Evolutionary conservation across 2,888 invertebrate genomes (phyloP).

Genomic region (Philhelius pedissequus): DNA sequence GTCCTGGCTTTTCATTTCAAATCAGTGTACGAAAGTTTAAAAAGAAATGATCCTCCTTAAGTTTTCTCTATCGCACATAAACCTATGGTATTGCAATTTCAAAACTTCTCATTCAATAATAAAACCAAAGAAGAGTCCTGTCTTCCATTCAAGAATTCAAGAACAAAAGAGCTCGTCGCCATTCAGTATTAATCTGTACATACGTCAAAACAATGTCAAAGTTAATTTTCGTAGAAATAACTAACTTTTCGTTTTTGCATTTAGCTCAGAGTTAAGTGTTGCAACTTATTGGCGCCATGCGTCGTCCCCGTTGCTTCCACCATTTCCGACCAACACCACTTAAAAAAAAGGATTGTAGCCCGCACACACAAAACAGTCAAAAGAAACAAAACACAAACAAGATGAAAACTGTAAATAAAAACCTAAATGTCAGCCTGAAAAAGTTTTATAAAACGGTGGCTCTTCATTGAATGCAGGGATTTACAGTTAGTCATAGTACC

Average conservation of each 20-base stretch:
- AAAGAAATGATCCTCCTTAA: constrained; percentile 15
- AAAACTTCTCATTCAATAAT: neutral
- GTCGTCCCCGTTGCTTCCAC: neutral
- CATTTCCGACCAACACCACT: neutral
- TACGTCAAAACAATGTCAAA: constrained; percentile 65
- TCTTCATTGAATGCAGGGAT: constrained; percentile 32
- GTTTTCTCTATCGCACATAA: neutral
- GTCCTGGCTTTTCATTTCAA: constrained; percentile 9
- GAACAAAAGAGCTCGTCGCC: neutral
- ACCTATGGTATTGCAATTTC: neutral
- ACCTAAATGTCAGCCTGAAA: constrained; percentile 42
- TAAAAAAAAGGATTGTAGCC: neutral
- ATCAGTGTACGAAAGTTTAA: constrained; percentile 39
- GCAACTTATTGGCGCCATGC: constrained; percentile 60
- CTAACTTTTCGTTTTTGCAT: constrained; percentile 55
- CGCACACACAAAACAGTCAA: neutral
- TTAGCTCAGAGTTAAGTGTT: constrained; percentile 46
- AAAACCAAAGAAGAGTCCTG: neutral
- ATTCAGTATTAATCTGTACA: constrained; percentile 36
- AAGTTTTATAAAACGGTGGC: constrained; percentile 51
- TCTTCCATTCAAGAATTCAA: neutral
- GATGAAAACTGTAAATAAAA: neutral
- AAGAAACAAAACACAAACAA: neutral
- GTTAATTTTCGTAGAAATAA: constrained; percentile 60
- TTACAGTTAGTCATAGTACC: constrained; percentile 8